Evolutionary conservation across 2,113 vertebrate species (phyloP), one percentile per base, ranked within the genome.

Genomic region (Crypturellus undulatus): DNA sequence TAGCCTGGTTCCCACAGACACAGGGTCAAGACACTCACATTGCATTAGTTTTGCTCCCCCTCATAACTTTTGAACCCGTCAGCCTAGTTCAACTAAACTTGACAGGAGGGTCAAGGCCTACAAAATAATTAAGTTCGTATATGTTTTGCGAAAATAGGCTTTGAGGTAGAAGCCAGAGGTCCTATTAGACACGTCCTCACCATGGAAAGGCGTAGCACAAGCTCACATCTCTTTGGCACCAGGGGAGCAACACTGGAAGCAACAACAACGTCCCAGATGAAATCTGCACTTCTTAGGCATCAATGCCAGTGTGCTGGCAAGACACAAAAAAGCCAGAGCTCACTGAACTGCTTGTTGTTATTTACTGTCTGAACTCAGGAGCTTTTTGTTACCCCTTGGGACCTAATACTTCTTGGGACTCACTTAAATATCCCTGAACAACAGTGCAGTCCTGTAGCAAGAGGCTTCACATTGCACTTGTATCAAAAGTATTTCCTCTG

Each of bases 21-120:
- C 62, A 84, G 86, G 60, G 86, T 95, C 94, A 90, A 90, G 59
- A 83, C 38, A 47, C 65, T 75, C 79, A 77, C 0, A 12, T 58
- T 84, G 85, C 78, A 89, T 93, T 95, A 95, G 54, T 86, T 95
- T 94, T 81, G 65, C 73, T 93, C 34, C 69, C 6, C 62, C 47
- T 56, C 93, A 54, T 26, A 86, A 93, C 89, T 93, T 96, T 60
- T 81, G 91, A 96, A 94, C 89, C 49, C 0, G 1, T 72, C 2
- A 2, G 86, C 62, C 77, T 89, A 81, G 65, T 92, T 94, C 91
- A 90, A 58, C 86, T 94, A 36, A 84, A 78, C 32, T 51, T 80
- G 86, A 92, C 86, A 89, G 86, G 90, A 95, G 63, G 79, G 68
- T 36, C 79, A 85, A 90, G 28, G 47, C 84, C 90, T 81, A 43